Evolutionary conservation across 2,797 vertebrate genomes (phyloP).

Genomic region (Pangasius djambal): DNA sequence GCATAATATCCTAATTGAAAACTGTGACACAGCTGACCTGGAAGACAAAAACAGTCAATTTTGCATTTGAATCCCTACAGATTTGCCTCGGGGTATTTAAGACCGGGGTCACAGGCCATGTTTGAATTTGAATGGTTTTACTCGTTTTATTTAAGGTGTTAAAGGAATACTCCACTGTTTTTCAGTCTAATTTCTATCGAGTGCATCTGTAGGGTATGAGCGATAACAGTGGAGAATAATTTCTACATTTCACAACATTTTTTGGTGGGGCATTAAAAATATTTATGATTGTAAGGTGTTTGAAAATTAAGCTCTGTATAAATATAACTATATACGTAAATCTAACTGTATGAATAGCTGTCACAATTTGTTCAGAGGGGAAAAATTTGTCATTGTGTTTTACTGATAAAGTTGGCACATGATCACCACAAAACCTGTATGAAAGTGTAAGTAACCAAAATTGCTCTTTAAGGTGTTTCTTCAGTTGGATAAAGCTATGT

Average conservation of each 20-base stretch:
- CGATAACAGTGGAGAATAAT: not conserved
- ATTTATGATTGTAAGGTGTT: not conserved
- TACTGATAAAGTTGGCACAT: too few relatives aligned
- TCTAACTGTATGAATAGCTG: not conserved
- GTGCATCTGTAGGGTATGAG: not conserved
- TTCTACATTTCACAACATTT: not conserved
- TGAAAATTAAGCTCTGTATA: not conserved
- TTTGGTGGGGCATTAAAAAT: not conserved
- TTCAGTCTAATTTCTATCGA: not conserved
- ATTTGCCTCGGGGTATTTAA: not conserved
- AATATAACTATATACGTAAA: not conserved
- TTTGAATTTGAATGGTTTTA: not conserved
- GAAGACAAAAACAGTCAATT: constrained; percentile 37
- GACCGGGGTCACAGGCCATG: not conserved
- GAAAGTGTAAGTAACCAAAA: not conserved
- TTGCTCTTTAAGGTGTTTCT: not conserved
- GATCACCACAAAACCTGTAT: not conserved
- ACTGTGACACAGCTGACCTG: constrained; percentile 26
- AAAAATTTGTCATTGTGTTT: not conserved
- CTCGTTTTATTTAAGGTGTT: not conserved
- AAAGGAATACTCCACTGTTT: not conserved
- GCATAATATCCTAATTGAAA: constrained; percentile 58
- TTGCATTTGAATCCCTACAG: constrained; percentile 53
- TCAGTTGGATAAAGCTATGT: not conserved
- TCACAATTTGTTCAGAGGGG: not conserved